phyloP scores from a whole-genome alignment of 1,140 invertebrate species.

The Aphaenogaster floridana region DNA sequence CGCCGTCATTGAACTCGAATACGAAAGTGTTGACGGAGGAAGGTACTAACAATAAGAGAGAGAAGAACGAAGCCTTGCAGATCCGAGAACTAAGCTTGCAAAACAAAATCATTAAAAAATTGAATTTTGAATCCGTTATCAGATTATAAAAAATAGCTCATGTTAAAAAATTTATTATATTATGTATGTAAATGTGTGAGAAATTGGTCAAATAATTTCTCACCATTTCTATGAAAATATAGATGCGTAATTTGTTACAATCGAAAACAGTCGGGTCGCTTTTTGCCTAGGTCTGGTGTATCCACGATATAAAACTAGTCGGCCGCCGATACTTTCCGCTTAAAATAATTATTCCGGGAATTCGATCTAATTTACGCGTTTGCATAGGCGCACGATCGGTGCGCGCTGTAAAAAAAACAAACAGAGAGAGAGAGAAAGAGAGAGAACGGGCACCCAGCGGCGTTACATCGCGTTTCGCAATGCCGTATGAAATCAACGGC shows the following conservation, averaged over 20 bases:
- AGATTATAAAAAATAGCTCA: not conserved
- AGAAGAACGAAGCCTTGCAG: not conserved
- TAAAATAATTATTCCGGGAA: constrained; percentile 66
- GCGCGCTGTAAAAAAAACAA: constrained; percentile 45
- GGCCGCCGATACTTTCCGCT: constrained; percentile 58
- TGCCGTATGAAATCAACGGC: constrained; percentile 58
- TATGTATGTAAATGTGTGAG: constrained; percentile 8
- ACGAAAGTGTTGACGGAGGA: constrained; percentile 37
- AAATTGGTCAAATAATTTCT: not conserved
- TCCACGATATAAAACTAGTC: constrained; percentile 30
- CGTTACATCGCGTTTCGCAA: constrained; percentile 73
- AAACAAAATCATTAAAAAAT: not conserved
- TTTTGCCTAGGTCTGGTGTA: not conserved
- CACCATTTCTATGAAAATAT: not conserved
- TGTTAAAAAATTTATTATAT: not conserved
- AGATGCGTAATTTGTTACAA: not conserved
- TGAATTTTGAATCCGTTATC: no score
- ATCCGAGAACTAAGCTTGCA: not conserved
- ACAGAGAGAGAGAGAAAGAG: constrained; percentile 14
- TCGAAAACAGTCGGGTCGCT: not conserved
- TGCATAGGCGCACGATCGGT: constrained; percentile 70
- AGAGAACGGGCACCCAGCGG: constrained; percentile 55
- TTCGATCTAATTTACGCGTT: constrained; percentile 71
- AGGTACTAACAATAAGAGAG: not conserved
- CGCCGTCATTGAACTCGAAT: constrained; percentile 38